Evolutionary conservation across 2,888 invertebrate genomes (phyloP).

Genomic region (Reticulitermes lucifugus): DNA sequence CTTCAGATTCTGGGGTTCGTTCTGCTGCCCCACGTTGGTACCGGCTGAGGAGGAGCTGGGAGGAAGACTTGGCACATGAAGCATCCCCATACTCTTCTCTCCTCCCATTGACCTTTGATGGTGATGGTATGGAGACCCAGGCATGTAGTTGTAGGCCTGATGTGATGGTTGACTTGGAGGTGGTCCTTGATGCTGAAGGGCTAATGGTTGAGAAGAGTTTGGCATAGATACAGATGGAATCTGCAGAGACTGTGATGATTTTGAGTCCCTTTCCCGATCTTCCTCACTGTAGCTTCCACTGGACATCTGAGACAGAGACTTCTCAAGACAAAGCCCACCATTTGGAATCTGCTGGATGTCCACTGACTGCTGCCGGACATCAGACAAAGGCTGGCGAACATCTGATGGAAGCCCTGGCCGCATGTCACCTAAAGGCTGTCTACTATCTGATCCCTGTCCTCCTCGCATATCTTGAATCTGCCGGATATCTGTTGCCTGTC

Average conservation of each 20-base stretch:
- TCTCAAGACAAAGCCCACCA: slow-evolving; percentile 27
- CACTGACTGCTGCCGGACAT: slow-evolving; percentile 6
- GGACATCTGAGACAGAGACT: slow-evolving; percentile 24
- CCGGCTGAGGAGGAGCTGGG: slow-evolving; percentile 52
- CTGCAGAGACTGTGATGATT: slow-evolving; percentile 20
- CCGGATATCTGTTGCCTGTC: slow-evolving; percentile 6
- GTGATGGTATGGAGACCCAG: slow-evolving; percentile 65
- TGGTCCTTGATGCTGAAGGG: slow-evolving; percentile 38
- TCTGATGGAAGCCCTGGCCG: slow-evolving; percentile 16
- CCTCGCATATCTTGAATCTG: neutral
- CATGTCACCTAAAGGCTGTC: slow-evolving; percentile 10
- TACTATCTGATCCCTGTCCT: neutral
- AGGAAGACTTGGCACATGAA: slow-evolving; percentile 44
- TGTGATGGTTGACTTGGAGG: slow-evolving; percentile 40
- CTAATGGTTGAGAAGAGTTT: slow-evolving; percentile 24
- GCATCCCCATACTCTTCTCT: slow-evolving; percentile 9
- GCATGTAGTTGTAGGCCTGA: slow-evolving; percentile 71
- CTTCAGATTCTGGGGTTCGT: slow-evolving; percentile 79
- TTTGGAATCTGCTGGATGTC: slow-evolving; percentile 27
- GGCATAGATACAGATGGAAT: slow-evolving; percentile 36
- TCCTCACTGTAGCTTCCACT: slow-evolving; percentile 21
- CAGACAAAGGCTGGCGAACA: slow-evolving; percentile 8
- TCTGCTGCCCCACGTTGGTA: slow-evolving; percentile 59
- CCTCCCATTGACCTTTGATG: slow-evolving; percentile 46
- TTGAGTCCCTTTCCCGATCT: slow-evolving; percentile 33